Percentiles rank a stretch among this genome's conserved stretches.
Conservation (phyloP, 2,113 vertebrate species). For the Indicator maculatus region DNA sequence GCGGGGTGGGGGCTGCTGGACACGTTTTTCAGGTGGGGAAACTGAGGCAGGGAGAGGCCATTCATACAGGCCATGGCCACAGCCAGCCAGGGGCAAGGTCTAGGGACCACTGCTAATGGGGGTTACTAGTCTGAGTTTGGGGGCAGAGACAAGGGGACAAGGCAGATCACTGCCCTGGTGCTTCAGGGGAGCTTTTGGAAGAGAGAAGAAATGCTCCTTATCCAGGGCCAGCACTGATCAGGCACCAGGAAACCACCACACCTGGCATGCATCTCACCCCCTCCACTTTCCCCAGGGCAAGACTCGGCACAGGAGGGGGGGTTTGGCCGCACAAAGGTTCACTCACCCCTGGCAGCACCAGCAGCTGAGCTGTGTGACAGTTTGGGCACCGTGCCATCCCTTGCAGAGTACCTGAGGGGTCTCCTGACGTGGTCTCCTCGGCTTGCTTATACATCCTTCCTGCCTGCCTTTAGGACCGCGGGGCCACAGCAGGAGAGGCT, state of each 20-base stretch:
- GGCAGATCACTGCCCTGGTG: not conserved
- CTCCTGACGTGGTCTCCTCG: not conserved
- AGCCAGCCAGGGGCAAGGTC: not conserved
- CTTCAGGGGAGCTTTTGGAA: not conserved
- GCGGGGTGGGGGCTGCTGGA: not conserved
- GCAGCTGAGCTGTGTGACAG: not conserved
- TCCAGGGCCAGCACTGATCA: not conserved
- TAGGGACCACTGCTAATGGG: not conserved
- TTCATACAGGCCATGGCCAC: fast-evolving
- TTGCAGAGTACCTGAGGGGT: not conserved
- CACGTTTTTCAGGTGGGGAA: not conserved
- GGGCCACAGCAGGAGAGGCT: not conserved
- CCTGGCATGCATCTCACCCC: fast-evolving
- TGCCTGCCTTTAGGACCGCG: not conserved
- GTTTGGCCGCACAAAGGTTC: not conserved
- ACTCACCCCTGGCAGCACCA: fast-evolving
- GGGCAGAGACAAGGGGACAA: not conserved
- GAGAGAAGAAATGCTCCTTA: not conserved
- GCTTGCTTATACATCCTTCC: not conserved
- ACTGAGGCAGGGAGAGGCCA: not conserved
- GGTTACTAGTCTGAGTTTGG: not conserved
- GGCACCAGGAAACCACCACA: not conserved
- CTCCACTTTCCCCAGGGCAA: not conserved
- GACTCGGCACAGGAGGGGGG: not conserved
- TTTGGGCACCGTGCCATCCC: not conserved